Evolutionary conservation across 2,797 vertebrate genomes (phyloP), one percentile per base, ranked within the genome.

Genomic region (Podarcis lilfordi): DNA sequence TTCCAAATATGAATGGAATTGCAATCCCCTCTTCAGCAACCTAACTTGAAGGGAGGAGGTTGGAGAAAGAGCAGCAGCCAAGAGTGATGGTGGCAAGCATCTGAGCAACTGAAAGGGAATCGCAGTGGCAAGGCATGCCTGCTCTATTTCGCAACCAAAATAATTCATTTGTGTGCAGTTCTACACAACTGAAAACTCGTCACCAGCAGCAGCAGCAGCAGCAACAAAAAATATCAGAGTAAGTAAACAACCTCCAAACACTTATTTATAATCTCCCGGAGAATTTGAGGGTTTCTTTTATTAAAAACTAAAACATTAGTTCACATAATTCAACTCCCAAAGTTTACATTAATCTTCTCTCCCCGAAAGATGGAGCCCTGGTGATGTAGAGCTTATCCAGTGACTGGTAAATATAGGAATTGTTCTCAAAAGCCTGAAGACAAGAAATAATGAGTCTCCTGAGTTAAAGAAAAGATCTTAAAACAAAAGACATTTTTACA

Each of bases 111-210:
- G 61, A 91, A 72, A 91, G 23, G 4, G 50, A 88, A 79, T 88
- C 91, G 87, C 88, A 86, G 86, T 77, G 75, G 25, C 27, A 61
- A 11, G 43, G 23, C 81, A 43, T 81, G 82, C 29, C 37, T 27
- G 82, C 29, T 81, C 43, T 15, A 88, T 90, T 90, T 80, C 84
- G 64, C 17, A 88, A 79, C 85, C 71, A 87, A 91, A 95, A 90
- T 90, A 93, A 93, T 94, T 87, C 76, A 66, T 43, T 89, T 88
- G 81, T 92, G 89, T 80, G 50, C 50, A 55, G 50, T 55, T 55
- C 50, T 55, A 89, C 89, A 90, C 94, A 94, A 95, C 94, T 92
- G 91, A 92, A 90, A 90, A 88, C 90, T 84, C 77, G 37, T 92
- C 92, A 87, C 88, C 45, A 87, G 68, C 81, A 94, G 82, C 91